A percentile compares a stretch with the other conserved stretches of the same genome.
phyloP scores from a whole-genome alignment of 2,797 vertebrate genomes.

The Melopsittacus undulatus region DNA sequence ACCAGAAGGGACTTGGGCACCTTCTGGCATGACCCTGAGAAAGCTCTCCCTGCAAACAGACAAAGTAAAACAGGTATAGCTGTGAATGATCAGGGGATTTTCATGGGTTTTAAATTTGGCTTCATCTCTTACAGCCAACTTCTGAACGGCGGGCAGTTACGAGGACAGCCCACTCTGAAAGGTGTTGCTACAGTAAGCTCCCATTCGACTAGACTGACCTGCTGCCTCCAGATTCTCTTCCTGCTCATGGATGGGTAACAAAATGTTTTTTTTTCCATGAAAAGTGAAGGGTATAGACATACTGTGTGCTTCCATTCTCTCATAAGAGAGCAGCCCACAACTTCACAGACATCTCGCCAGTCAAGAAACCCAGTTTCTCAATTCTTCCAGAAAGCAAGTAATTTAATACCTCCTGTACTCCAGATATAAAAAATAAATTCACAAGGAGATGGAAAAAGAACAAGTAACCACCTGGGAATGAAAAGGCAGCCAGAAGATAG shows the following conservation, averaged over 20 bases:
- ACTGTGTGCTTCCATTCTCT: accelerated
- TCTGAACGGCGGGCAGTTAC: not conserved
- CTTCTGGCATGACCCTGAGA: not conserved
- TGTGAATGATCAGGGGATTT: not conserved
- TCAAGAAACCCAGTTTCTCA: not conserved
- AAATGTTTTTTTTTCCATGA: not conserved
- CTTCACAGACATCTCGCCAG: not conserved
- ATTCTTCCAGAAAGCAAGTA: not conserved
- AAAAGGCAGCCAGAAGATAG: not conserved
- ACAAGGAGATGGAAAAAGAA: not conserved
- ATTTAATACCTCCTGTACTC: not conserved
- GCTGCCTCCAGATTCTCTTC: not conserved
- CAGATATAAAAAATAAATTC: not conserved
- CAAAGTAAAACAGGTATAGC: not conserved
- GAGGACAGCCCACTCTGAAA: not conserved
- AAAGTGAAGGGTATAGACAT: not conserved
- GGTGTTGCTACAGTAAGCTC: not conserved
- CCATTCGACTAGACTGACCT: not conserved
- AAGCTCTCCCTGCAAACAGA: not conserved
- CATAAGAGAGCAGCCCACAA: not conserved
- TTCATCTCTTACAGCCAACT: not conserved
- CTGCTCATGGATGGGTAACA: not conserved
- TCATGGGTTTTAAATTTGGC: not conserved
- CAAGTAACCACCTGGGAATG: not conserved
- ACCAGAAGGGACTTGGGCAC: not conserved